phyloP scores from a whole-genome alignment of 2,888 invertebrate genomes.

The Coenonympha glycerion region DNA sequence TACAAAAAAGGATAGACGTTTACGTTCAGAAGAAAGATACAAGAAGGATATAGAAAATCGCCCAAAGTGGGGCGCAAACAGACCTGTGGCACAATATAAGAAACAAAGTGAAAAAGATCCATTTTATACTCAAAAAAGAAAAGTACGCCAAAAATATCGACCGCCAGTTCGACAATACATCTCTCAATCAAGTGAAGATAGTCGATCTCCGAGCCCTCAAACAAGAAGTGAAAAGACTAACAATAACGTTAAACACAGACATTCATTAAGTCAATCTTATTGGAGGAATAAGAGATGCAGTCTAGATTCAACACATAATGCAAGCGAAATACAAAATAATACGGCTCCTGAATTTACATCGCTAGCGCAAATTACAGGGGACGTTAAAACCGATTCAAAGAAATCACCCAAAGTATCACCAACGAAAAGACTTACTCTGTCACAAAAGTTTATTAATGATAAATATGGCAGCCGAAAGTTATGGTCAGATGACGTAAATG shows the following conservation, averaged over 20 bases:
- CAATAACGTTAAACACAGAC: slow-evolving; percentile 57
- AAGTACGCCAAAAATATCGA: slow-evolving; percentile 79
- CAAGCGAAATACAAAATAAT: slow-evolving; percentile 47
- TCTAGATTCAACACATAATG: slow-evolving; percentile 58
- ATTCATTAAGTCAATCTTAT: slow-evolving; percentile 69
- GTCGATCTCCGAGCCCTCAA: slow-evolving; percentile 75
- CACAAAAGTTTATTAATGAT: slow-evolving; percentile 73
- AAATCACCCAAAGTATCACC: slow-evolving; percentile 60
- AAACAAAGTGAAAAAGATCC: slow-evolving; percentile 95
- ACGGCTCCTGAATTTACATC: slow-evolving; percentile 71
- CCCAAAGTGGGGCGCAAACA: slow-evolving; percentile 85
- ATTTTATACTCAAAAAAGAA: slow-evolving; percentile 83
- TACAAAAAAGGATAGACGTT: slow-evolving; percentile 71
- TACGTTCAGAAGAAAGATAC: slow-evolving; percentile 71
- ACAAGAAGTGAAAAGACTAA: slow-evolving; percentile 56
- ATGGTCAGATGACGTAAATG: slow-evolving; percentile 61
- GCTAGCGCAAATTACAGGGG: slow-evolving; percentile 63
- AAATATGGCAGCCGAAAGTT: slow-evolving; percentile 71
- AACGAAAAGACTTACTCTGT: slow-evolving; percentile 59
- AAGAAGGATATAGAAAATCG: slow-evolving; percentile 79
- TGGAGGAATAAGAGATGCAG: slow-evolving; percentile 67
- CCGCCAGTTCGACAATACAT: slow-evolving; percentile 73
- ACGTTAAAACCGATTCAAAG: slow-evolving; percentile 49
- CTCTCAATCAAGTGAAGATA: slow-evolving; percentile 79
- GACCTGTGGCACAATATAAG: slow-evolving; percentile 87